phyloP scores from a whole-genome alignment of 2,113 vertebrate genomes.

The Plotosus lineatus region DNA sequence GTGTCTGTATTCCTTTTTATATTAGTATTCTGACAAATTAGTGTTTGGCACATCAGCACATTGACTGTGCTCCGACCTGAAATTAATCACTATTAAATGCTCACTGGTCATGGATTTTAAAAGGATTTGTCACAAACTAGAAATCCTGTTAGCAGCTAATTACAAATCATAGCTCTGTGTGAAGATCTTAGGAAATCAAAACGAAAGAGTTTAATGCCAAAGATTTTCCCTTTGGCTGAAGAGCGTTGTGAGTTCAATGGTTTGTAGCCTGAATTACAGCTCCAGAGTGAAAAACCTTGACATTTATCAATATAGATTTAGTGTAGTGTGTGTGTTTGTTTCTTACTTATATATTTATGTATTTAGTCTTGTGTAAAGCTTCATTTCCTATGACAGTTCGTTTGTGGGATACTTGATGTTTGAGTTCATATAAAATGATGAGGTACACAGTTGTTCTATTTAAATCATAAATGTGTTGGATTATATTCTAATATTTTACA shows the following conservation, averaged over 20 bases:
- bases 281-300: not conserved
- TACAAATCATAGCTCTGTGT: not conserved
- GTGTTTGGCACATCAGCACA: not conserved
- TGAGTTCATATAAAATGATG: no score
- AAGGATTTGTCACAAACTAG: not conserved
- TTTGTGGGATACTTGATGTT: not conserved
- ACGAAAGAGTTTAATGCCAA: not conserved
- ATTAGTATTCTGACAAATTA: not conserved
- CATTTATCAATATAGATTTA: not conserved
- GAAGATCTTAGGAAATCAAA: not conserved
- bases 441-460: not conserved
- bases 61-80: not conserved
- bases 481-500: not conserved
- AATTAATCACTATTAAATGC: not conserved
- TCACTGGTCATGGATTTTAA: not conserved
- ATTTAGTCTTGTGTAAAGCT: not conserved
- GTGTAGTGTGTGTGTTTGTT: not conserved
- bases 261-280: not conserved
- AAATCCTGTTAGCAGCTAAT: constrained; percentile 22
- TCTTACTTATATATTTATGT: not conserved
- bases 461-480: not conserved
- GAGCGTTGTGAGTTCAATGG: not conserved
- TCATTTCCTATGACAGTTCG: no score
- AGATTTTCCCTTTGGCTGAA: not conserved
- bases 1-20: no score